Percentiles rank a stretch among this genome's conserved stretches.
Evolutionary conservation across 1,140 invertebrate species (phyloP).

Genomic region (Drosophila sp.): DNA sequence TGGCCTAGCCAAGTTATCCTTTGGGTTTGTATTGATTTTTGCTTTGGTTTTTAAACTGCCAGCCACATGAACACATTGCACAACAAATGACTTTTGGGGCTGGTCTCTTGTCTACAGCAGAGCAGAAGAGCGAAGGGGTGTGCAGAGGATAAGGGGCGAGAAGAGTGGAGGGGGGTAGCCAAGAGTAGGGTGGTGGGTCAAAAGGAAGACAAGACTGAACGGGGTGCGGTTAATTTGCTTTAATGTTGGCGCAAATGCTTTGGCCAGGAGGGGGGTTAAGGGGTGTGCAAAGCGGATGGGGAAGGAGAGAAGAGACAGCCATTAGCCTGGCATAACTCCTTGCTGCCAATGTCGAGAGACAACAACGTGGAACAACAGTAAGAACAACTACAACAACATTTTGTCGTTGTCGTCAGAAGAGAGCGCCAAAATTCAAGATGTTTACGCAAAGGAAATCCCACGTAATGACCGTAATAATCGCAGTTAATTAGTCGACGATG

Average conservation of each 20-base stretch:
- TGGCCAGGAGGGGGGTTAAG: constrained; percentile 4
- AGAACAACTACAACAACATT: constrained; percentile 30
- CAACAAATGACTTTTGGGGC: constrained; percentile 79
- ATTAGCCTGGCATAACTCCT: constrained; percentile 75
- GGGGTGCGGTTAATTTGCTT: constrained; percentile 84
- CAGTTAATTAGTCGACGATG: constrained; percentile 85
- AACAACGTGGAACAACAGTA: constrained; percentile 20
- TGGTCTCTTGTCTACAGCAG: constrained; percentile 26
- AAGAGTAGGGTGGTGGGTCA: not conserved
- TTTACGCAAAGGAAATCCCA: constrained; percentile 85
- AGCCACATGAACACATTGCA: constrained; percentile 82
- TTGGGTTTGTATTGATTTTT: constrained; percentile 75
- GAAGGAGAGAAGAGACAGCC: constrained; percentile 46
- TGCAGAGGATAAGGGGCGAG: not conserved
- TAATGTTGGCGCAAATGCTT: constrained; percentile 68
- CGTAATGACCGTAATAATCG: constrained; percentile 85
- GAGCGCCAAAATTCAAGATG: constrained; percentile 84
- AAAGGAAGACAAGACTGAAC: constrained; percentile 9
- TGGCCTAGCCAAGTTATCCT: constrained; percentile 35
- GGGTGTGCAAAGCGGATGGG: not conserved
- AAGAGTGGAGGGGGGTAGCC: too few species aligned
- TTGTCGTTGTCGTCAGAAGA: constrained; percentile 56
- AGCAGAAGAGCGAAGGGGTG: not conserved
- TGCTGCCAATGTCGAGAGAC: constrained; percentile 42
- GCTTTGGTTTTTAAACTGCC: constrained; percentile 82